Evolutionary conservation across 2,888 invertebrate species (phyloP), one percentile per base, ranked within the genome.

Genomic region (Euzetes globulus): DNA sequence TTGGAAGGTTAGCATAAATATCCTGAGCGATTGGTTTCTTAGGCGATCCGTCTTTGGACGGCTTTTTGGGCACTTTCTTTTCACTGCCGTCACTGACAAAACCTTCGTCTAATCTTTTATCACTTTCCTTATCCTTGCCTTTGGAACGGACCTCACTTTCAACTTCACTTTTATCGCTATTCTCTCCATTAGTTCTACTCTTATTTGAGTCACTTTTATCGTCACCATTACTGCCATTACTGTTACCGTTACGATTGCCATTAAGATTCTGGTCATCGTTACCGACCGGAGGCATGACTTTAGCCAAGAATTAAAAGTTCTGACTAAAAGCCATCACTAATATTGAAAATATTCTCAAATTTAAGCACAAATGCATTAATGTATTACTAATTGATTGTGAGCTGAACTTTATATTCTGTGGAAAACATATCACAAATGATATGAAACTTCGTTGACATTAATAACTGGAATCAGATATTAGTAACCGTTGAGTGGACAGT

Each of bases 241-340:
- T 47, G 29, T 47, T 29, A 22, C 19, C 55, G 80, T 71, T 71
- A 25, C n/a, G 22, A 45, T 71, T 68, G 37, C 22, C 41, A 33
- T 50, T 25, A 50, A 6, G n/a, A 22, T 72, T n/a, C 9, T 55
- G 27, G 52, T 72, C 55, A 22, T 52, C 27, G 0, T 58, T 22
- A 9, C 19, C 47, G 17, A 47, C 50, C 4, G 71, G 71, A 19
- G 72, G 72, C 72, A 52, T 52, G 19, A 13, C 27, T 29, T 15
- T 6, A 13, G 25, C 1, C 9, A 27, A 27, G 29, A 1, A 15
- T 58, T 15, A 58, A 58, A 58, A 27, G 29, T 58, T 29, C 4
- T 9, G 13, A 9, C 55, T 9, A 5, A 55, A 22, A 55, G 19
- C 25, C 50, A 50, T 50, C 19, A 55, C 41, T 41, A 33, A 13